phyloP scores from a whole-genome alignment of 2,888 invertebrate species.

The Macaria notata region DNA sequence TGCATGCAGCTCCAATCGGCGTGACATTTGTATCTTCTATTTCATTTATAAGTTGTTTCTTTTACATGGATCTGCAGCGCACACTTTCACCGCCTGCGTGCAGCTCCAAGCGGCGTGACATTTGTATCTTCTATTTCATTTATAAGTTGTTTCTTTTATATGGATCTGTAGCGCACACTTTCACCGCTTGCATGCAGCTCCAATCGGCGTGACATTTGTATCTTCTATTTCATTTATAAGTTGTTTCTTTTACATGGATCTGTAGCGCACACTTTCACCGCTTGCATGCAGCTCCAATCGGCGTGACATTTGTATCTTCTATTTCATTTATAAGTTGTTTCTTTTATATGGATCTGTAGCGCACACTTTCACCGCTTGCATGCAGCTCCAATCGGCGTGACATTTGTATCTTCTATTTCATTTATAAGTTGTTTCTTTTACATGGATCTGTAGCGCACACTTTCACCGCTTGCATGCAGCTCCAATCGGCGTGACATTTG shows the following conservation, averaged over 20 bases:
- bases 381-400: background rate
- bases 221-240: background rate
- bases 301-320: background rate
- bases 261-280: slow-evolving; percentile 4
- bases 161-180: slow-evolving; percentile 1
- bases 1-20: background rate
- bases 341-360: slow-evolving; percentile 1
- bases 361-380: slow-evolving; percentile 7
- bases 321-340: background rate
- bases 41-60: background rate
- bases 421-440: slow-evolving; percentile 1
- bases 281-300: background rate
- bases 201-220: background rate
- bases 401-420: background rate
- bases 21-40: background rate
- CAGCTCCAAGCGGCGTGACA: background rate
- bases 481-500: background rate
- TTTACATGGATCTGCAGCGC: background rate
- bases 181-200: slow-evolving; percentile 1
- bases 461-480: slow-evolving; percentile 3
- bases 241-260: slow-evolving; percentile 1
- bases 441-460: background rate
- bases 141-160: slow-evolving; percentile 3
- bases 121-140: background rate
- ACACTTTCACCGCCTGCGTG: slow-evolving; percentile 6